Conservation (phyloP, 2,888 invertebrate species). For the Xylota segnis region DNA sequence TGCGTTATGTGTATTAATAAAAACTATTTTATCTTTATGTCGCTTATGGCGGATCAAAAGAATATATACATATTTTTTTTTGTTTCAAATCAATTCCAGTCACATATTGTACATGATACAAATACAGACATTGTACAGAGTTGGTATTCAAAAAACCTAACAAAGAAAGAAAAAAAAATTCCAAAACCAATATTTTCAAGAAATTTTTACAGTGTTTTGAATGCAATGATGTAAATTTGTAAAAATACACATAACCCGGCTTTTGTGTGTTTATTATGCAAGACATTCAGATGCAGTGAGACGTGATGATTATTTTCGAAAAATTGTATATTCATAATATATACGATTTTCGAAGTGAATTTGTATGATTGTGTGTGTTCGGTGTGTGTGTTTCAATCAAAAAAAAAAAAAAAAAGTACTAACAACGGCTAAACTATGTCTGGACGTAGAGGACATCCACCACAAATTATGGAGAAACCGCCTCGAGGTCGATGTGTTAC, state of each 20-base stretch:
- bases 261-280: conserved; percentile 42
- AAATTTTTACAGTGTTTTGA: conserved; percentile 32
- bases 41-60: conserved; percentile 20
- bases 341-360: conserved; percentile 39
- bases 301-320: conserved; percentile 62
- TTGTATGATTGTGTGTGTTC: neutral
- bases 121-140: neutral
- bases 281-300: conserved; percentile 53
- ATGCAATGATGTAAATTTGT: conserved; percentile 58
- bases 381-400: conserved; percentile 23
- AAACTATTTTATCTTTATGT: conserved; percentile 18
- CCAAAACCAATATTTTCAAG: conserved; percentile 25
- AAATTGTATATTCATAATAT: conserved; percentile 25
- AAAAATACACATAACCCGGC: conserved; percentile 41
- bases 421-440: conserved; percentile 79
- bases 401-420: conserved; percentile 6
- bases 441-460: conserved; percentile 81
- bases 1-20: conserved; percentile 8
- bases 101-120: conserved; percentile 15
- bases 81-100: conserved; percentile 19
- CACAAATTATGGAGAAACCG: conserved; percentile 82
- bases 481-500: conserved; percentile 82
- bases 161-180: neutral
- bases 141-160: conserved; percentile 23
- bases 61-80: conserved; percentile 1